Evolutionary conservation across 2,888 invertebrate species (phyloP).

Genomic region (Himalopsyche tibetana): DNA sequence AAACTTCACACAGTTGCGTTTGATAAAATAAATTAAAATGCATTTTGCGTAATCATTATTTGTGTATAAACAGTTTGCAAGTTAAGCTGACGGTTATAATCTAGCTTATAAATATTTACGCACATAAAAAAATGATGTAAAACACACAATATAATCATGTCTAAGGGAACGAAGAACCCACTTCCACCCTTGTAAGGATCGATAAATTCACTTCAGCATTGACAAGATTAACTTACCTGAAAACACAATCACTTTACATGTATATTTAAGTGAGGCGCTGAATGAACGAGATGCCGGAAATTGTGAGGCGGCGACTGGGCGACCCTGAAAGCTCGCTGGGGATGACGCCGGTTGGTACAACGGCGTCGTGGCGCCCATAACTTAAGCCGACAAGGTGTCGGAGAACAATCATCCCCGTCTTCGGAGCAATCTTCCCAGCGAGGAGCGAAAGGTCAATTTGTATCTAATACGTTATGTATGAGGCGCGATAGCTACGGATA

Average conservation of each 20-base stretch:
- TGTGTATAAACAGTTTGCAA: no score
- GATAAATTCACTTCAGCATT: conserved; percentile 36
- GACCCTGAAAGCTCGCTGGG: conserved; percentile 16
- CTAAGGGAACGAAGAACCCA: not conserved
- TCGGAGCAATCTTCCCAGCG: not conserved
- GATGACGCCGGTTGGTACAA: not conserved
- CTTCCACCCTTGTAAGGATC: conserved; percentile 12
- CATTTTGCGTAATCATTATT: no score
- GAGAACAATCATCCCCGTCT: conserved; percentile 10
- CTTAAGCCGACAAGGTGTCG: not conserved
- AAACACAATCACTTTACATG: conserved; percentile 38
- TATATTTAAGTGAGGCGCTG: conserved; percentile 43
- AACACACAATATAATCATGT: conserved; percentile 31
- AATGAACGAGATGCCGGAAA: conserved; percentile 47
- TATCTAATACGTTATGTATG: conserved; percentile 40
- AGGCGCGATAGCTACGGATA: not conserved
- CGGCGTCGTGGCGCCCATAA: conserved; percentile 1
- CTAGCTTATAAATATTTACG: no score
- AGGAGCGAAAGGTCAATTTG: conserved; percentile 34
- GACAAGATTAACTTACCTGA: conserved; percentile 38
- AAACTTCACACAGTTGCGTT: no score
- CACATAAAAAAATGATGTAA: not conserved
- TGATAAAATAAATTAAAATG: no score
- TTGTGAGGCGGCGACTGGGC: conserved; percentile 38
- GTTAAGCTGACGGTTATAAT: no score